These are phyloP conservation scores for Drosophila cognata DNA, from an alignment of 2,888 invertebrate genomes.

Conservation along the genomic window DNA sequence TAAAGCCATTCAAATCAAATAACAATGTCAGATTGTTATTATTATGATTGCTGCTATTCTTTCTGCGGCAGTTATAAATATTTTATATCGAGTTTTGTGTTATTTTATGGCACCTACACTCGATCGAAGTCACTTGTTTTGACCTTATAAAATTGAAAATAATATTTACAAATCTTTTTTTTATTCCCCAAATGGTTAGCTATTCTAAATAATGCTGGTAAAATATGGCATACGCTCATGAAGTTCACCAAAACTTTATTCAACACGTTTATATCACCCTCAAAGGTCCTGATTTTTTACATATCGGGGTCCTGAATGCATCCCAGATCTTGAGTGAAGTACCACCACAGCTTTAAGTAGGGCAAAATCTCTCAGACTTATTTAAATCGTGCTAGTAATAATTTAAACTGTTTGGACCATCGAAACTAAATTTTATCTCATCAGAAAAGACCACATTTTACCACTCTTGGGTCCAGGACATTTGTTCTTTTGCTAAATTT, in stretches of 20 bases:
- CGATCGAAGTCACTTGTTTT: background rate
- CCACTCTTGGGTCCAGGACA: background rate
- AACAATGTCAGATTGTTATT: background rate
- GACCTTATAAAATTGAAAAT: background rate
- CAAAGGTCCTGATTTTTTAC: too few species aligned
- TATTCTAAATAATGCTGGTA: background rate
- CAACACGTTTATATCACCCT: background rate
- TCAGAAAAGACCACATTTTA: background rate
- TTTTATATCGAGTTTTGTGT: background rate
- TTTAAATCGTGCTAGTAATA: background rate
- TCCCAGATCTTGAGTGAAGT: background rate
- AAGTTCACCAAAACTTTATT: background rate
- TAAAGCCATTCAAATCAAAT: background rate
- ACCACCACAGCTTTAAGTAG: too few species aligned
- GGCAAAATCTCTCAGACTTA: background rate
- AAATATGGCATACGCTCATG: too few species aligned
- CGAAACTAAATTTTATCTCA: background rate
- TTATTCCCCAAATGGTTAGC: background rate
- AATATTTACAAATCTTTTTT: background rate
- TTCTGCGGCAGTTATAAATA: background rate
- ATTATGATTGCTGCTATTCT: background rate
- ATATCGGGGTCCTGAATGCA: background rate
- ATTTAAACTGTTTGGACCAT: background rate
- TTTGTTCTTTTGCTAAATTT: background rate
- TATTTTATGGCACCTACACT: background rate